Evolutionary conservation across 2,113 vertebrate species (phyloP).

Genomic region (Channa argus): DNA sequence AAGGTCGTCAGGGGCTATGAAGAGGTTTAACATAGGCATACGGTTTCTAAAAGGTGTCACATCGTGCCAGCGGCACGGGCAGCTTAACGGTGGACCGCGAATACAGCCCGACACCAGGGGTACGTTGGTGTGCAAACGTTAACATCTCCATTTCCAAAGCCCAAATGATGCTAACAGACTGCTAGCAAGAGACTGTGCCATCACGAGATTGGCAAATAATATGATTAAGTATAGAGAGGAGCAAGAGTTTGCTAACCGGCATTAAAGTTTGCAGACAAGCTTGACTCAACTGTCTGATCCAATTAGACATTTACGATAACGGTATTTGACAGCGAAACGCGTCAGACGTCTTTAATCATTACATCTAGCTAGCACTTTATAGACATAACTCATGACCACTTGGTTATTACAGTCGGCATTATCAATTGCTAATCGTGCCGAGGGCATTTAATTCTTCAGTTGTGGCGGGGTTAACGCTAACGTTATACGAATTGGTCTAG

Average conservation of each 20-base stretch:
- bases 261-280: accelerated
- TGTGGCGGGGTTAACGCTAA: too few species aligned
- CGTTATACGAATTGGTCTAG: accelerated
- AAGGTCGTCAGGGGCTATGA: too few species aligned
- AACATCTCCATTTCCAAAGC: conserved; percentile 18
- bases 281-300: neutral
- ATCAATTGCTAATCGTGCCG: neutral
- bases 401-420: neutral
- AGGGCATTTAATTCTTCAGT: neutral
- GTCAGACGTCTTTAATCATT: conserved; percentile 44
- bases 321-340: neutral
- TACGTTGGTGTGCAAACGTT: neutral
- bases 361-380: conserved; percentile 3
- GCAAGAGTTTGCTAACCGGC: accelerated
- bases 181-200: conserved; percentile 36
- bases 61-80: too few species aligned
- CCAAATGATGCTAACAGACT: conserved; percentile 26
- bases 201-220: neutral
- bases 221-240: accelerated
- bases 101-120: neutral
- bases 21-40: neutral
- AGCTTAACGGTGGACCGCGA: neutral
- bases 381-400: neutral
- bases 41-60: too few species aligned
- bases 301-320: neutral